Conservation (phyloP, 2,113 vertebrate species). For the Cettia cetti region DNA sequence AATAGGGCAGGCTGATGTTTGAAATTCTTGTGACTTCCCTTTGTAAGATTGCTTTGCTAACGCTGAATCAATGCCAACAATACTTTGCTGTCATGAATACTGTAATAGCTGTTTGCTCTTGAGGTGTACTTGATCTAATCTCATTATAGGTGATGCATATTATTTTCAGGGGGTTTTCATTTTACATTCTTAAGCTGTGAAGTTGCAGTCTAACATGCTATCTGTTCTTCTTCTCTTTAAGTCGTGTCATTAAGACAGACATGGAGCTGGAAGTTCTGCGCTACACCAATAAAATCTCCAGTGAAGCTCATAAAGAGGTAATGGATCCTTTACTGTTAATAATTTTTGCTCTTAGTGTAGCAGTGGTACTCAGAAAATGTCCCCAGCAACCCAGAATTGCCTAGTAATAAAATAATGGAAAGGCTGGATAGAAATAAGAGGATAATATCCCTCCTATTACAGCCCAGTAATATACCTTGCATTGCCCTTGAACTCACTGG, state of each 20-base stretch:
- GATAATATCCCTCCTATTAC: constrained; percentile 47
- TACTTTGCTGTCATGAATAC: neutral
- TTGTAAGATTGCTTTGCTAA: neutral
- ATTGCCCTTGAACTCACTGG: constrained; percentile 48
- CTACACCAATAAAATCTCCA: constrained; percentile 95
- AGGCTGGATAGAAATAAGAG: constrained; percentile 40
- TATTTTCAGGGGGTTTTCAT: neutral
- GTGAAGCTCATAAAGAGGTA: constrained; percentile 95
- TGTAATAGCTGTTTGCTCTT: neutral
- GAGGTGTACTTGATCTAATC: neutral
- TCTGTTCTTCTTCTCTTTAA: constrained; percentile 59
- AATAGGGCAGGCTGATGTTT: neutral
- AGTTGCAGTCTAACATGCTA: constrained; percentile 13
- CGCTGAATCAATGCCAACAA: neutral
- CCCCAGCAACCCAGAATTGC: constrained; percentile 15
- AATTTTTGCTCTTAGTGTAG: constrained; percentile 54
- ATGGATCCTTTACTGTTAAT: constrained; percentile 51
- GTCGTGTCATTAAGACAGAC: constrained; percentile 91
- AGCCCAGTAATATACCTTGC: constrained; percentile 15
- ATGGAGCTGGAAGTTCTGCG: constrained; percentile 97
- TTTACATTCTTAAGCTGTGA: neutral
- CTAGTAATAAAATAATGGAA: constrained; percentile 60
- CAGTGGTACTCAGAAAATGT: constrained; percentile 33
- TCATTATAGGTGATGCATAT: neutral
- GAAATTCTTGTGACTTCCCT: neutral